Conservation (phyloP, 1,140 invertebrate genomes). For the Zaprionus capensis region DNA sequence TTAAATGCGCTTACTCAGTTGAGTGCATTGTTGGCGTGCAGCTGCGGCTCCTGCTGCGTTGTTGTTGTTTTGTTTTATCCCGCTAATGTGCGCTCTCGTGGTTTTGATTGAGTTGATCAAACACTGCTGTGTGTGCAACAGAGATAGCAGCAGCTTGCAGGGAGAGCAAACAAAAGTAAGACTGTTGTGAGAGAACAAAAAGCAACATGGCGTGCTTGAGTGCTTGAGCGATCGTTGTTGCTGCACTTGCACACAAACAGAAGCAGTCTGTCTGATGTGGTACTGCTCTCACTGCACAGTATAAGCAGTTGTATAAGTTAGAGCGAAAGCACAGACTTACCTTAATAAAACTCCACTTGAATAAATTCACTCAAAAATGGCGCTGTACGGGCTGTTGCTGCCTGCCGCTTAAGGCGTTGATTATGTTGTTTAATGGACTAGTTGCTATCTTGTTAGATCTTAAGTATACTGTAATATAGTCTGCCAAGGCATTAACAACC, state of each 20-base stretch:
- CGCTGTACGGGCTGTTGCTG: not conserved
- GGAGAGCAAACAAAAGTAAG: not conserved
- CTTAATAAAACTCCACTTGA: not conserved
- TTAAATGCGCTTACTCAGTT: not conserved
- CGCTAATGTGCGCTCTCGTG: not conserved
- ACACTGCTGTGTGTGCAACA: not conserved
- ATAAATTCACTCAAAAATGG: not conserved
- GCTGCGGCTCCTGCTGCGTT: not conserved
- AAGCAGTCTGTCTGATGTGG: not conserved
- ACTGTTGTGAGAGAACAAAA: not conserved
- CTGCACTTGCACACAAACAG: not conserved
- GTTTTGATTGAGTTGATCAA: not conserved
- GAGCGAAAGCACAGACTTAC: not conserved
- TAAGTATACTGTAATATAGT: not conserved
- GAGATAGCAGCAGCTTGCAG: not conserved
- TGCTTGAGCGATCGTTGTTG: not conserved
- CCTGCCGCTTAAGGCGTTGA: not conserved
- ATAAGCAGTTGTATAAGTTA: not conserved
- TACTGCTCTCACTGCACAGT: not conserved
- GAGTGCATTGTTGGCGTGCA: not conserved
- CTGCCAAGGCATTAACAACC: not conserved
- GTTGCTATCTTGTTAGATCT: slow-evolving; percentile 10
- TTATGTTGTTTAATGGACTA: not conserved
- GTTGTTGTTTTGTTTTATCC: not conserved
- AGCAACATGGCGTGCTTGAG: not conserved